phyloP scores from a whole-genome alignment of 2,797 vertebrate species.

The Danionella dracula region DNA sequence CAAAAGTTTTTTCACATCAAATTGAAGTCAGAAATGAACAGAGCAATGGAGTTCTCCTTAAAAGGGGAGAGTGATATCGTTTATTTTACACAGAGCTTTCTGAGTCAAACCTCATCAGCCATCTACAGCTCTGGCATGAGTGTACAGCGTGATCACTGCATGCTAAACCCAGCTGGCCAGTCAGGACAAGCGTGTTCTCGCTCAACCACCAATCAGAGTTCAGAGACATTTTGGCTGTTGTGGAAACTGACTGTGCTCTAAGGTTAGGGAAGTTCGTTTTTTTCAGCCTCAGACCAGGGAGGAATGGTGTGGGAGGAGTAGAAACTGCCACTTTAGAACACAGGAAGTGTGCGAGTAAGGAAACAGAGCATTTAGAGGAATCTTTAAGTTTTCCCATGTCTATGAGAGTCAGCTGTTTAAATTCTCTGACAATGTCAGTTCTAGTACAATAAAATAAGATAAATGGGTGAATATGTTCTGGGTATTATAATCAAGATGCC shows the following conservation, averaged over 20 bases:
- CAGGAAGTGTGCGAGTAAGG: background rate
- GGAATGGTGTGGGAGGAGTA: background rate
- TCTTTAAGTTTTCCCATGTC: background rate
- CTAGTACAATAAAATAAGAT: no score
- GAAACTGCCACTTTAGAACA: background rate
- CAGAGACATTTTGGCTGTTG: background rate
- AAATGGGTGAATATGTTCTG: no score
- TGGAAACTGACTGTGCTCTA: background rate
- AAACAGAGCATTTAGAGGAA: background rate
- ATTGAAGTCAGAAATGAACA: no score
- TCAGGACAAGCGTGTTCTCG: background rate
- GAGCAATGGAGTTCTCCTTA: background rate
- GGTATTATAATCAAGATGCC: no score
- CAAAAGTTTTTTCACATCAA: no score
- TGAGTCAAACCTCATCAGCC: background rate
- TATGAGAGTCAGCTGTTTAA: background rate
- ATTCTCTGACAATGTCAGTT: no score
- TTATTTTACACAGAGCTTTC: background rate
- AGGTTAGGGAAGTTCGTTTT: background rate
- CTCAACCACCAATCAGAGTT: conserved; percentile 20
- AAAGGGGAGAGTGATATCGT: background rate
- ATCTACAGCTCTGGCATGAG: conserved; percentile 1
- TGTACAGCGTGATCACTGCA: conserved; percentile 21
- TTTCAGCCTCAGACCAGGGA: background rate
- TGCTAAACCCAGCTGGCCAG: conserved; percentile 18